A percentile compares a stretch with the other conserved stretches of the same genome.
Conservation (phyloP, 2,113 vertebrate species). For the Pyrgilauda ruficollis region DNA sequence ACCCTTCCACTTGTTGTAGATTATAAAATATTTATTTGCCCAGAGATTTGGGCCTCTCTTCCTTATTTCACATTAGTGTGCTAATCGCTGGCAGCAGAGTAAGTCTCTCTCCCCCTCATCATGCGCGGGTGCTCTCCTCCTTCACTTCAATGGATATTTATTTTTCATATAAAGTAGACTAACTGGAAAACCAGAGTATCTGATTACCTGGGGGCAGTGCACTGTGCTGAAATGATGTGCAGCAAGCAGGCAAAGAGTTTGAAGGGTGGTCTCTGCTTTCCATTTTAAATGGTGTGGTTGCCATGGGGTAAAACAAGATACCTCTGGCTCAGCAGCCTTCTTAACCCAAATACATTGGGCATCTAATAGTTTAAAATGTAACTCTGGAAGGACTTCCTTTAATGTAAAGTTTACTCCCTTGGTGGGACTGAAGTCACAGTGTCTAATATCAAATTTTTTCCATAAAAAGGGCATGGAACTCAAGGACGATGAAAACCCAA, state of each 20-base stretch:
- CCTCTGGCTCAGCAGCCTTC: neutral
- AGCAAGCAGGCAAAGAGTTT: neutral
- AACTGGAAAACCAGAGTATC: slow-evolving; percentile 10
- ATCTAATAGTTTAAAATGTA: neutral
- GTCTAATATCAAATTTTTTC: neutral
- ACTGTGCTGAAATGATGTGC: neutral
- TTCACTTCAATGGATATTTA: slow-evolving; percentile 17
- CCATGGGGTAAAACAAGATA: neutral
- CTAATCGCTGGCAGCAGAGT: slow-evolving; percentile 49
- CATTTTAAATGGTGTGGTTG: neutral
- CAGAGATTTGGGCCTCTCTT: slow-evolving; percentile 53
- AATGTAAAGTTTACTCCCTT: neutral
- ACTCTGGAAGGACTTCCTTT: neutral
- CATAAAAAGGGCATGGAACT: neutral
- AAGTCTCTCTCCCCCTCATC: neutral
- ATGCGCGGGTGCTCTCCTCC: neutral
- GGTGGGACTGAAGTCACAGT: neutral
- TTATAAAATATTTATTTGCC: slow-evolving; percentile 60
- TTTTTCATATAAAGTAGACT: slow-evolving; percentile 38
- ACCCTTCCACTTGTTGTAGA: slow-evolving; percentile 44
- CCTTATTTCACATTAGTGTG: slow-evolving; percentile 45
- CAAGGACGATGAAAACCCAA: neutral
- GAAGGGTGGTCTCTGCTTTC: neutral
- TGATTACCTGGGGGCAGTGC: neutral
- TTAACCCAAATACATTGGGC: neutral